Evolutionary conservation across 2,797 vertebrate species (phyloP).

Genomic region (Spinus pinus): DNA sequence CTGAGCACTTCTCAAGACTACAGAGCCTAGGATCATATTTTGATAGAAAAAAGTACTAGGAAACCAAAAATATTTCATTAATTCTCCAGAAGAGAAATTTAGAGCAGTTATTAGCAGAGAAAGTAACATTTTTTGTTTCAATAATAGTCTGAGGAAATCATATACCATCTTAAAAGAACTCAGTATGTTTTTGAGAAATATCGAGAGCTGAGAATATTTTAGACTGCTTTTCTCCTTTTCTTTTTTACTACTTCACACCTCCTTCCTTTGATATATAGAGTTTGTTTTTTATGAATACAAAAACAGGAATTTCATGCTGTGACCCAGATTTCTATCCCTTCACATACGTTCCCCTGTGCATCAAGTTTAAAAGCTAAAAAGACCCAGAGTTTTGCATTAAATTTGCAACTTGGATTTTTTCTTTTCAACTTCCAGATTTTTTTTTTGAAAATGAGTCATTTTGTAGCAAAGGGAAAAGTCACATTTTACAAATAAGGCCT

Average conservation of each 20-base stretch:
- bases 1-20: not conserved
- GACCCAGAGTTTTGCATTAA: slow-evolving; percentile 51
- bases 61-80: not conserved
- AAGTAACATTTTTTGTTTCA: not conserved
- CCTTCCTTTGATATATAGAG: slow-evolving; percentile 60
- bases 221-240: slow-evolving; percentile 46
- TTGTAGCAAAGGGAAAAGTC: not conserved
- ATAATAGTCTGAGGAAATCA: not conserved
- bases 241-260: slow-evolving; percentile 69
- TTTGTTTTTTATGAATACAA: slow-evolving; percentile 69
- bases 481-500: not conserved
- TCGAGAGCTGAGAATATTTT: slow-evolving; percentile 34
- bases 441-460: slow-evolving; percentile 53
- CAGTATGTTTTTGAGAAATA: not conserved
- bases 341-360: slow-evolving; percentile 56
- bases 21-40: not conserved
- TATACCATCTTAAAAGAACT: not conserved
- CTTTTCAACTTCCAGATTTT: not conserved
- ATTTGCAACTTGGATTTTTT: slow-evolving; percentile 41
- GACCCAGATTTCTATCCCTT: slow-evolving; percentile 66
- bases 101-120: not conserved
- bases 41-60: not conserved
- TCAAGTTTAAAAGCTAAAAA: slow-evolving; percentile 64
- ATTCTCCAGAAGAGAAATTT: not conserved
- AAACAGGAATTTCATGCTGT: slow-evolving; percentile 65